phyloP scores from a whole-genome alignment of 2,113 vertebrate species.

The Nesogale talazaci region DNA sequence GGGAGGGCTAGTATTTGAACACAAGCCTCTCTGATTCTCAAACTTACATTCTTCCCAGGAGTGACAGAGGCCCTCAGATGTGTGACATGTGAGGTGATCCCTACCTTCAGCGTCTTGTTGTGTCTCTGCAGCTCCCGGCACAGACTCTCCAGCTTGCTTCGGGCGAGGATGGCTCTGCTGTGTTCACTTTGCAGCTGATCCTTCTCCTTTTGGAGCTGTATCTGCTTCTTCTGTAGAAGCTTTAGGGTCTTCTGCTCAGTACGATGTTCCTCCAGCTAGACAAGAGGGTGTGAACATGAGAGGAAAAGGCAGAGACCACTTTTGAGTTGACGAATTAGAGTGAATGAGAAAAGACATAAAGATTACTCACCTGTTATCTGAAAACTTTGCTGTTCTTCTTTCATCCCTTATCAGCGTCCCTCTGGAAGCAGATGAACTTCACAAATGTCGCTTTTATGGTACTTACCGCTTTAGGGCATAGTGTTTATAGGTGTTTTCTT shows the following conservation, averaged over 20 bases:
- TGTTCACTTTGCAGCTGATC: slow-evolving; percentile 93
- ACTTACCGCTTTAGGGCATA: not conserved
- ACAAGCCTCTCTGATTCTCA: not conserved
- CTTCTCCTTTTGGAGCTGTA: slow-evolving; percentile 89
- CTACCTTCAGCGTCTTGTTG: slow-evolving; percentile 93
- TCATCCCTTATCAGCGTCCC: not conserved
- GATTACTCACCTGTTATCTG: not conserved
- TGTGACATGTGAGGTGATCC: not conserved
- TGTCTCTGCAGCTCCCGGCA: slow-evolving; percentile 94
- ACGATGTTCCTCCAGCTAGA: slow-evolving; percentile 89
- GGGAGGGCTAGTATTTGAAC: not conserved
- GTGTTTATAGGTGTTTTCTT: not conserved
- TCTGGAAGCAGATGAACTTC: not conserved
- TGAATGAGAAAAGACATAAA: not conserved
- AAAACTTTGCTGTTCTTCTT: not conserved
- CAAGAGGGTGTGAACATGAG: not conserved
- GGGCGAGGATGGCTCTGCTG: slow-evolving; percentile 89
- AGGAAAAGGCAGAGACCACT: slow-evolving; percentile 10
- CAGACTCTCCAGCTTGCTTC: slow-evolving; percentile 93
- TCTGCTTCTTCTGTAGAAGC: slow-evolving; percentile 90
- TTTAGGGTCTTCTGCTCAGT: slow-evolving; percentile 88
- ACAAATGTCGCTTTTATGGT: not conserved
- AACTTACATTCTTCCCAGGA: not conserved
- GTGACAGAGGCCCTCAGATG: not conserved
- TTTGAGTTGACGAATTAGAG: not conserved